These are phyloP conservation scores for Helobdella robusta DNA, from an alignment of 2,888 invertebrate genomes.

Conservation along the genomic window DNA sequence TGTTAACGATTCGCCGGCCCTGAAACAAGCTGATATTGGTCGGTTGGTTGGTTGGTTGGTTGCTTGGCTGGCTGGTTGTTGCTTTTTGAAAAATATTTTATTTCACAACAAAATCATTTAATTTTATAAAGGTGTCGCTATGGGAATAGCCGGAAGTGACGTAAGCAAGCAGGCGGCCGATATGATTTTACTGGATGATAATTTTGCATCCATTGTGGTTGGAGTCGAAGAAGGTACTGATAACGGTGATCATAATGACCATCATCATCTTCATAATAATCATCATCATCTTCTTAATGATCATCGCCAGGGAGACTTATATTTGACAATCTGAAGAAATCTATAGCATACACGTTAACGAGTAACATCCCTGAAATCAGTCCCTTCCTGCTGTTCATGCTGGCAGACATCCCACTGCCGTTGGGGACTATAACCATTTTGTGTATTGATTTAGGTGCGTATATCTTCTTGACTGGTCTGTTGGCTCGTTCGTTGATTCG, in stretches of 20 bases:
- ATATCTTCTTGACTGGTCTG: slow-evolving; percentile 61
- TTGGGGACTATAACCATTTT: slow-evolving; percentile 91
- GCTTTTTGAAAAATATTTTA: no score
- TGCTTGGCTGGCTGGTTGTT: no score
- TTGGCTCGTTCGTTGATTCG: no score
- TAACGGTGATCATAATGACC: no score
- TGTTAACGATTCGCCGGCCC: slow-evolving; percentile 75
- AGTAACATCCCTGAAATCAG: slow-evolving; percentile 95
- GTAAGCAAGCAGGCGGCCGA: slow-evolving; percentile 39
- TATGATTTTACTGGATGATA: slow-evolving; percentile 39
- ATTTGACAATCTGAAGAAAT: slow-evolving; percentile 93
- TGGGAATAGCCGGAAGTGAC: slow-evolving; percentile 39
- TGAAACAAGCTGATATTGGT: slow-evolving; percentile 65
- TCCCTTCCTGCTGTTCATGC: slow-evolving; percentile 89
- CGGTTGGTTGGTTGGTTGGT: background rate
- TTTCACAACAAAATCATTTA: no score
- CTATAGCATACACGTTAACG: slow-evolving; percentile 87
- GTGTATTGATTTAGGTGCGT: slow-evolving; percentile 72
- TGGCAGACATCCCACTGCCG: slow-evolving; percentile 83
- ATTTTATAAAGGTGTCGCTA: slow-evolving; percentile 34
- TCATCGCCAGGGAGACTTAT: slow-evolving; percentile 57
- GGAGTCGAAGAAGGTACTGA: slow-evolving; percentile 38
- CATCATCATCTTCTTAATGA: no score
- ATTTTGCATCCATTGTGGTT: slow-evolving; percentile 40
- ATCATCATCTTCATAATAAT: no score